Percentiles rank a stretch among this genome's conserved stretches.
These are phyloP conservation scores for Drosophila lacteicornis DNA, from an alignment of 1,140 invertebrate species.

Conservation along the genomic window DNA sequence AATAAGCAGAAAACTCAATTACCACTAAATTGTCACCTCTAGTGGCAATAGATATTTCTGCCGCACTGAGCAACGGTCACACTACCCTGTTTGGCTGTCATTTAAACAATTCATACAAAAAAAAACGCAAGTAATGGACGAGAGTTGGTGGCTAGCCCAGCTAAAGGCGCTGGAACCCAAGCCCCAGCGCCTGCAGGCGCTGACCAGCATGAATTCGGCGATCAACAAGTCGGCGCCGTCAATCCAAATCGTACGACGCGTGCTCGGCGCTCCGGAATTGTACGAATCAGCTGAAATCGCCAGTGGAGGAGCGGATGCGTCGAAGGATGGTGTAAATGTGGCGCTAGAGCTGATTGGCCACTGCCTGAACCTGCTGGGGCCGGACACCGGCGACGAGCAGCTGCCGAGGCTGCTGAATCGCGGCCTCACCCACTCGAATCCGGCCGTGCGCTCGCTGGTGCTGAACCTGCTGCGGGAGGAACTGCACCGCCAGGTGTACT, in stretches of 20 bases:
- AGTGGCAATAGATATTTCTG: not conserved
- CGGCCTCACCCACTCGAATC: constrained; percentile 86
- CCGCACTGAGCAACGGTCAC: not conserved
- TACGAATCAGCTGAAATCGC: constrained; percentile 79
- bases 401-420: constrained; percentile 84
- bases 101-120: constrained; percentile 3
- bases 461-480: constrained; percentile 85
- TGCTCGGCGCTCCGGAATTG: constrained; percentile 81
- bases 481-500: constrained; percentile 25
- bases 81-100: constrained; percentile 5
- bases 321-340: constrained; percentile 74
- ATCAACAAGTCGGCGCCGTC: constrained; percentile 67
- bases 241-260: constrained; percentile 56
- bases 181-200: constrained; percentile 78
- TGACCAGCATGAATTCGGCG: constrained; percentile 45
- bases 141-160: constrained; percentile 85
- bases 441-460: constrained; percentile 86
- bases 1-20: too few species aligned
- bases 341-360: constrained; percentile 87
- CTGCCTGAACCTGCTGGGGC: constrained; percentile 86
- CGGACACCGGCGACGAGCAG: constrained; percentile 85
- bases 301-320: constrained; percentile 21
- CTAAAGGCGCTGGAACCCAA: constrained; percentile 77
- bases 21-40: too few species aligned
- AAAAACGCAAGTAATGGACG: constrained; percentile 61